These are phyloP conservation scores for Seriola aureovittata DNA, from an alignment of 2,113 vertebrate genomes.

Conservation along the genomic window DNA sequence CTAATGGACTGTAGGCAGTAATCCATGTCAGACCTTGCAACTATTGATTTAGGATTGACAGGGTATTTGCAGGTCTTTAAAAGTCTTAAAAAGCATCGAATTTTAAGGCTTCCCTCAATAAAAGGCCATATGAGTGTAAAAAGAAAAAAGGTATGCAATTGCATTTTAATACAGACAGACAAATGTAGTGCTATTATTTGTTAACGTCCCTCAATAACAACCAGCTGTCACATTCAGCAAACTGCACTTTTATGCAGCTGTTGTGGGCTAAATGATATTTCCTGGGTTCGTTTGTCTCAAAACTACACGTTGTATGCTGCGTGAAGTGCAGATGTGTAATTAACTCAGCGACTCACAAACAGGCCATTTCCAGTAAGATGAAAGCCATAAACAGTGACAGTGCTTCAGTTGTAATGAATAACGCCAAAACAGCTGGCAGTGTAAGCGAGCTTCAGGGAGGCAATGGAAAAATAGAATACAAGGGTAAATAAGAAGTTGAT, in stretches of 20 bases:
- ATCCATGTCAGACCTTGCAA: conserved; percentile 33
- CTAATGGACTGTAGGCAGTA: conserved; percentile 42
- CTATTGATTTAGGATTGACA: conserved; percentile 22
- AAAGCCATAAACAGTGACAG: too few species aligned
- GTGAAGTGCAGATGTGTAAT: too few species aligned
- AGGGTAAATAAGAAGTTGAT: background rate
- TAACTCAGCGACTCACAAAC: too few species aligned
- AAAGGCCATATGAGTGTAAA: too few species aligned
- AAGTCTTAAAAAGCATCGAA: background rate
- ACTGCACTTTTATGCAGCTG: too few species aligned
- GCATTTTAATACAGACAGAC: background rate
- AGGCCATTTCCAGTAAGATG: too few species aligned
- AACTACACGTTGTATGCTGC: too few species aligned
- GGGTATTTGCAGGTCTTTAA: background rate
- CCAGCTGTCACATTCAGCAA: too few species aligned
- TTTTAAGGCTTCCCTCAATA: background rate
- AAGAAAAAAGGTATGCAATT: background rate
- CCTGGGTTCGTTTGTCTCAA: too few species aligned
- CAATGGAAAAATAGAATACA: background rate
- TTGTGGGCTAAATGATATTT: too few species aligned
- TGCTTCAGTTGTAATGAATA: background rate
- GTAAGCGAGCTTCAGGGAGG: background rate
- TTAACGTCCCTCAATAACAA: too few species aligned
- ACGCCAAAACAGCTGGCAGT: background rate
- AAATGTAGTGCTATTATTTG: too few species aligned